A percentile compares a stretch with the other conserved stretches of the same genome.
These are phyloP conservation scores for Polymixis lichenea DNA, from an alignment of 2,888 invertebrate species.

Conservation along the genomic window DNA sequence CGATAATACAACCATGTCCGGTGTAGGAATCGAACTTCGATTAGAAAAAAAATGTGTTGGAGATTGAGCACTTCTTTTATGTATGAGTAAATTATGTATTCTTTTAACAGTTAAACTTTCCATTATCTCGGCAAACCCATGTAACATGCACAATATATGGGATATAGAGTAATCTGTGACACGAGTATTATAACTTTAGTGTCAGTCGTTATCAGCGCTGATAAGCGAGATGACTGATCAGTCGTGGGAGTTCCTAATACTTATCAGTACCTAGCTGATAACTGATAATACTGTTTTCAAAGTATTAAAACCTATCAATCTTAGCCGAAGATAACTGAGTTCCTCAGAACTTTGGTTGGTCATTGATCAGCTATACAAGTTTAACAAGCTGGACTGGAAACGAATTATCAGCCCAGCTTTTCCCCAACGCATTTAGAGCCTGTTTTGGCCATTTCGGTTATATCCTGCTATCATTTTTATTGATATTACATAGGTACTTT, in stretches of 20 bases:
- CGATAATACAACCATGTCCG: not conserved
- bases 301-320: conserved; percentile 21
- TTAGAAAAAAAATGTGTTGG: not conserved
- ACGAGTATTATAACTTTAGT: not conserved
- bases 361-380: not conserved
- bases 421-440: not conserved
- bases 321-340: conserved; percentile 5
- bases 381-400: not conserved
- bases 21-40: too few relatives aligned
- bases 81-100: too few relatives aligned
- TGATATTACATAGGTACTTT: conserved; percentile 12
- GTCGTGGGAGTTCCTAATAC: conserved; percentile 32
- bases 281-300: not conserved
- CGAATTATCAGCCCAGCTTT: too few relatives aligned
- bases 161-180: conserved; percentile 24
- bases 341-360: not conserved
- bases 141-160: not conserved
- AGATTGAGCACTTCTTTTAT: not conserved
- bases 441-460: not conserved
- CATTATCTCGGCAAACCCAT: too few relatives aligned
- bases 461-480: conserved; percentile 10
- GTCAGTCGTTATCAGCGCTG: conserved; percentile 30
- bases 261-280: conserved; percentile 29
- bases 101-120: too few relatives aligned
- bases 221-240: conserved; percentile 53